Conservation (phyloP, 2,113 vertebrate genomes). For the Orthochromis indermauri region DNA sequence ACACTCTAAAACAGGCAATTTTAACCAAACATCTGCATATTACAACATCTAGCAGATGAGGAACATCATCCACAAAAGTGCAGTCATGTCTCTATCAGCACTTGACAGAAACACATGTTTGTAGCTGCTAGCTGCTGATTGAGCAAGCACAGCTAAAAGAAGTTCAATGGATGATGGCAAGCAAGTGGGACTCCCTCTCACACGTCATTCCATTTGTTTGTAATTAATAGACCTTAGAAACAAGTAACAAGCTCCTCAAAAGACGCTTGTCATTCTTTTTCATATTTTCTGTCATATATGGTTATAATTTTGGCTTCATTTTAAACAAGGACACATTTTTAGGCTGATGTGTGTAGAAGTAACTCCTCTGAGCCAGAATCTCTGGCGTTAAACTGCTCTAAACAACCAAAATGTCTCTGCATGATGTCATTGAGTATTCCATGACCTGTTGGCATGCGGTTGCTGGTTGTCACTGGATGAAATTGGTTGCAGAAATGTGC, state of each 20-base stretch:
- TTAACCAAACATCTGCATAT: not conserved
- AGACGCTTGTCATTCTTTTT: not conserved
- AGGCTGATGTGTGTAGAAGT: accelerated
- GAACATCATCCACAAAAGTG: not conserved
- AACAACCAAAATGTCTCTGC: not conserved
- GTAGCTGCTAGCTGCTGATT: not conserved
- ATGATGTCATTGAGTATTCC: not conserved
- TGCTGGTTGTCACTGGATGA: not conserved
- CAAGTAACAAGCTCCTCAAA: not conserved
- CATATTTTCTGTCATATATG: not conserved
- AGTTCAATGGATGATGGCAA: not conserved
- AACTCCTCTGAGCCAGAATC: not conserved
- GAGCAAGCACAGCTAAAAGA: no score
- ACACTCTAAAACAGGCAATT: not conserved
- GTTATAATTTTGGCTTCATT: not conserved
- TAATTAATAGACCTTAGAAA: not conserved
- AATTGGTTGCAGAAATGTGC: not conserved
- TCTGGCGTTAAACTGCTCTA: not conserved
- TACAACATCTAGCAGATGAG: not conserved
- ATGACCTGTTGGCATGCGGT: not conserved
- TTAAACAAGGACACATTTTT: not conserved
- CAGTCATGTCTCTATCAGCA: not conserved
- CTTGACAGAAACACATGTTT: not conserved
- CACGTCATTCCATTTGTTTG: not conserved
- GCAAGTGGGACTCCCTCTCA: not conserved